Conservation (phyloP, 64 coral and sea anemone species). For the Anthopleura sola region DNA sequence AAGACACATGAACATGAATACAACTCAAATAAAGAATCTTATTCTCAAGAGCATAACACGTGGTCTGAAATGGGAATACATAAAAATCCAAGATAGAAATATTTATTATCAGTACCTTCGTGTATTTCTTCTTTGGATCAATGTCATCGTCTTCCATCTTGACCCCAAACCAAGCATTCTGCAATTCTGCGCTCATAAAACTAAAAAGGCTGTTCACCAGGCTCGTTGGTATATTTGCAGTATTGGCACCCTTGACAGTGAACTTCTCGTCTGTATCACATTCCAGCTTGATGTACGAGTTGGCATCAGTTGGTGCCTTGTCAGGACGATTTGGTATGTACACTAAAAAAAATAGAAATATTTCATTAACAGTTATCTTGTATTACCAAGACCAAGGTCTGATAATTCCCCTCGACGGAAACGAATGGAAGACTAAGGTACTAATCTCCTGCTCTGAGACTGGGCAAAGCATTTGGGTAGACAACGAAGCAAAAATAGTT, state of each 20-base stretch:
- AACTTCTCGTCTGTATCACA: constrained; percentile 71
- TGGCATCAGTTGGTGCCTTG: constrained; percentile 29
- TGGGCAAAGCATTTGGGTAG: no score
- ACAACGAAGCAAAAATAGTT: no score
- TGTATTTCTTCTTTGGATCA: constrained; percentile 69
- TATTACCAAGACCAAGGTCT: no score
- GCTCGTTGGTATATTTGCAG: constrained; percentile 34
- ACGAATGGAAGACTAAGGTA: no score
- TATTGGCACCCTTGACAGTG: constrained; percentile 48
- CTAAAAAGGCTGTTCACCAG: constrained; percentile 43
- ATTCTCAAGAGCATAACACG: no score
- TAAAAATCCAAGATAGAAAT: no score
- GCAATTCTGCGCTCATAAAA: constrained; percentile 58
- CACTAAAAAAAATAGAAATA: constrained; percentile 17
- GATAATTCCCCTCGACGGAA: no score
- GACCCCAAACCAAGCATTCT: constrained; percentile 78
- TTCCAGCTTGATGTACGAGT: constrained; percentile 70
- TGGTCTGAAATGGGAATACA: no score
- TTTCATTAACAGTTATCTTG: background rate
- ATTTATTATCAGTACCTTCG: constrained; percentile 47
- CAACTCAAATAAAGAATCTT: no score
- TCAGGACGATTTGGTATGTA: constrained; percentile 77
- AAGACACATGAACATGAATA: no score
- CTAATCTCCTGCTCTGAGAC: no score
- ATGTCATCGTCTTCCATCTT: constrained; percentile 56